phyloP scores from a whole-genome alignment of 2,113 vertebrate species.

The Zootoca vivipara region DNA sequence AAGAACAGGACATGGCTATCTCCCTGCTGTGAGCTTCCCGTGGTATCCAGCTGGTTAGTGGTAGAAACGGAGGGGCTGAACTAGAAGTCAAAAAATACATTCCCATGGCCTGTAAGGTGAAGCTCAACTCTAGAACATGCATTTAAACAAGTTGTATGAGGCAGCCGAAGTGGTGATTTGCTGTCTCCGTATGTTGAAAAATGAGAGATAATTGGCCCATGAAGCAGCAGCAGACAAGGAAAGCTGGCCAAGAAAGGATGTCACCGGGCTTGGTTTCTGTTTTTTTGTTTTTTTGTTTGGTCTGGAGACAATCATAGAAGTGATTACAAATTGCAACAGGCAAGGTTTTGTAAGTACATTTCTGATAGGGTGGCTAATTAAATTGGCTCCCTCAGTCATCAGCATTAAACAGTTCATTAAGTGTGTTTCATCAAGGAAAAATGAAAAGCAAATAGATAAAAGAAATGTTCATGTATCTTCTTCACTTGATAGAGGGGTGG shows the following conservation, averaged over 20 bases:
- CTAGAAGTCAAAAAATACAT: background rate
- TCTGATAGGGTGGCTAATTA: background rate
- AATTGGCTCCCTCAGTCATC: background rate
- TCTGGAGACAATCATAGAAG: background rate
- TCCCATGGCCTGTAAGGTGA: background rate
- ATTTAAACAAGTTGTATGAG: conserved; percentile 24
- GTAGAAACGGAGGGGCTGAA: background rate
- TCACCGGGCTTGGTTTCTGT: too few relatives aligned
- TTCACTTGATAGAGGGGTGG: background rate
- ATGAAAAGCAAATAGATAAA: background rate
- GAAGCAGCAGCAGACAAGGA: background rate
- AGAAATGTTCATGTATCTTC: background rate
- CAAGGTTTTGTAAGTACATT: background rate
- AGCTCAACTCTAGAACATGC: background rate
- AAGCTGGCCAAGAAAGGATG: background rate
- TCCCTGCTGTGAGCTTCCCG: background rate
- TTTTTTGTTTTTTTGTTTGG: background rate
- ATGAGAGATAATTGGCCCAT: background rate
- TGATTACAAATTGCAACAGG: background rate
- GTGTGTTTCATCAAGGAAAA: conserved; percentile 3
- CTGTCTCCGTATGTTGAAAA: background rate
- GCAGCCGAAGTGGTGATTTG: conserved; percentile 17
- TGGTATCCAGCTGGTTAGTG: background rate
- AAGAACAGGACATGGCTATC: background rate
- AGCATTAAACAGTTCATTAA: background rate